Evolutionary conservation across 2,888 invertebrate genomes (phyloP), one percentile per base, ranked within the genome.

Genomic region (Tenthredo livida): DNA sequence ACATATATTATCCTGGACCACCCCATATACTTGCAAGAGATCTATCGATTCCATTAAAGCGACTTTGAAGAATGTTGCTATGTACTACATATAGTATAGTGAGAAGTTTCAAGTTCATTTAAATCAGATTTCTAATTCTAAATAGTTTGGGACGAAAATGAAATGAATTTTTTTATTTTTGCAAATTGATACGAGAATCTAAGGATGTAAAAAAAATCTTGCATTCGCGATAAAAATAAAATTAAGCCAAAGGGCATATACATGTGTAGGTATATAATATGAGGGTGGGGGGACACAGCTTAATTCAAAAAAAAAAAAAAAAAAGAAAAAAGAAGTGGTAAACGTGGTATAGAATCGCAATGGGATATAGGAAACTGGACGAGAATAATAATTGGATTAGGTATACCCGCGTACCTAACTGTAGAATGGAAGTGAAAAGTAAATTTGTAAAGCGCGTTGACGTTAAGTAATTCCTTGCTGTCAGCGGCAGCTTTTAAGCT

Each of bases 351-450:
- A 29, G 61, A 61, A 12, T 67, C 54, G 15, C 33, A 33, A n/a
- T 73, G n/a, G 29, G 40, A 21, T 43, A 73, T 73, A 43, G 72
- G 10, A 70, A 70, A 2, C n/a, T 10, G 72, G n/a, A 21, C 5
- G 43, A 73, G 72, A 73, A 73, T 73, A 40, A 73, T 73, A 43
- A 73, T 73, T 73, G 72, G 40, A 73, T 73, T 73, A 73, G 25
- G 25, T 25, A 43, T 40, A 21, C 33, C 67, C n/a, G n/a, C n/a
- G n/a, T 73, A 21, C 29, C 29, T 73, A 21, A 73, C 40, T 73
- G 72, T 73, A 43, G 43, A 73, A 73, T 73, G 72, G 72, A 73
- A 73, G 72, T 73, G 72, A 73, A 73, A 73, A 73, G 72, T 73
- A 73, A 73, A 73, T 73, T 73, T 73, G 72, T 17, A 73, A 73